These are phyloP conservation scores for Mycogona germanica DNA, from an alignment of 2,888 invertebrate genomes.

Conservation along the genomic window DNA sequence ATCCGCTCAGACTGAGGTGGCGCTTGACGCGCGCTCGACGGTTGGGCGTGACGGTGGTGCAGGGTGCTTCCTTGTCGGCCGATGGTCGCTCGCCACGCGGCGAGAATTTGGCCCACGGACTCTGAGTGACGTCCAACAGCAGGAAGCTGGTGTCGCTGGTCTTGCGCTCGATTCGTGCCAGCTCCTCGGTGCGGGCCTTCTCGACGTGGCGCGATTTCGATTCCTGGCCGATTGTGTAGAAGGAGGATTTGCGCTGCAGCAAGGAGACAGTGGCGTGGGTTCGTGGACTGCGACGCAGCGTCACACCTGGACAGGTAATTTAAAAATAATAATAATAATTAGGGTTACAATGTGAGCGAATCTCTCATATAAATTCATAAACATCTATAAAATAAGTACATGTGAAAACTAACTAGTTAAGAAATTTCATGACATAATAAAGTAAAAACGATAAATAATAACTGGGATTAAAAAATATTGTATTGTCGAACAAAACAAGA, in stretches of 20 bases:
- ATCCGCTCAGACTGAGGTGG: neutral
- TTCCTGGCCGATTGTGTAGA: neutral
- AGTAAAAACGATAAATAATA: too few relatives aligned
- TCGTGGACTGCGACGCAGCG: neutral
- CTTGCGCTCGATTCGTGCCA: neutral
- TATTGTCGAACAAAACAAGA: too few relatives aligned
- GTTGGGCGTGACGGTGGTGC: neutral
- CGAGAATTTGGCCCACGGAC: neutral
- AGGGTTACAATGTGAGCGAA: too few relatives aligned
- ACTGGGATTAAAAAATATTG: too few relatives aligned
- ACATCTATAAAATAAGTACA: too few relatives aligned
- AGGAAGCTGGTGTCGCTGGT: neutral
- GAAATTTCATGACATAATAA: too few relatives aligned
- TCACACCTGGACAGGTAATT: too few relatives aligned
- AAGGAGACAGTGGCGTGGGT: neutral
- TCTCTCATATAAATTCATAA: too few relatives aligned
- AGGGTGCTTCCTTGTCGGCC: neutral
- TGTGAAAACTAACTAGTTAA: too few relatives aligned
- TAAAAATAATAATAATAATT: too few relatives aligned
- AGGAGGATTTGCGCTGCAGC: neutral
- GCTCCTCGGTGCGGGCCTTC: neutral
- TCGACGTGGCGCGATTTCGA: neutral
- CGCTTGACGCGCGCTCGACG: neutral
- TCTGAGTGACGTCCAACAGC: neutral
- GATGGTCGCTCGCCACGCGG: neutral